phyloP scores from a whole-genome alignment of 2,888 invertebrate species.

The Meloe dianella region DNA sequence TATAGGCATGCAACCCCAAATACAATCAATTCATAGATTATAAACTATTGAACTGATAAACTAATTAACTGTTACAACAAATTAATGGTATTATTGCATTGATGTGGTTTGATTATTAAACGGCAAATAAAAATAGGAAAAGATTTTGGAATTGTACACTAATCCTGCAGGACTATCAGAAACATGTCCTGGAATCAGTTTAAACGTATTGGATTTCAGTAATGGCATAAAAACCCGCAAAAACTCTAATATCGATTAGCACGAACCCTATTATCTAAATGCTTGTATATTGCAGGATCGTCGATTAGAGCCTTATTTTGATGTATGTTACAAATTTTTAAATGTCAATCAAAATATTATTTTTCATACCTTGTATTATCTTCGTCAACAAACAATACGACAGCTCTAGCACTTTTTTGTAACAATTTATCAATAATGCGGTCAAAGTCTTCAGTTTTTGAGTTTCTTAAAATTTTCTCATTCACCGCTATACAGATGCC shows the following conservation, averaged over 20 bases:
- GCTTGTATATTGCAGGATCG: background rate
- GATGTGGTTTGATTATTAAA: background rate
- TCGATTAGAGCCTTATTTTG: too few species aligned
- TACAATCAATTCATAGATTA: background rate
- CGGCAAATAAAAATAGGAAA: slow-evolving; percentile 16
- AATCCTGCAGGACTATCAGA: slow-evolving; percentile 13
- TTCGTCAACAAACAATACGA: slow-evolving; percentile 75
- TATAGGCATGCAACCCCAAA: background rate
- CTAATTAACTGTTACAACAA: background rate
- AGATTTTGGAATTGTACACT: slow-evolving; percentile 23
- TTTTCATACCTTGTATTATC: slow-evolving; percentile 66
- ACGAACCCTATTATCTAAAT: slow-evolving; percentile 9
- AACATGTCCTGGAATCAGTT: slow-evolving; percentile 22
- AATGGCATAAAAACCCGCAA: slow-evolving; percentile 20
- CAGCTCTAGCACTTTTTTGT: slow-evolving; percentile 67
- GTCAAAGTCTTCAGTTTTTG: slow-evolving; percentile 65
- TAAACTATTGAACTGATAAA: background rate
- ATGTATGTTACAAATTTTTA: too few species aligned
- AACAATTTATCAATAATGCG: slow-evolving; percentile 65
- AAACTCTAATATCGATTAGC: slow-evolving; percentile 23
- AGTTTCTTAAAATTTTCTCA: slow-evolving; percentile 66
- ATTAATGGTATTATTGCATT: background rate
- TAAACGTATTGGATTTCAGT: slow-evolving; percentile 28
- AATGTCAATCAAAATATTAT: background rate
- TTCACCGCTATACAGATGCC: slow-evolving; percentile 65